Conservation (phyloP, 2,113 vertebrate genomes). For the Cyanoliseus patagonus region DNA sequence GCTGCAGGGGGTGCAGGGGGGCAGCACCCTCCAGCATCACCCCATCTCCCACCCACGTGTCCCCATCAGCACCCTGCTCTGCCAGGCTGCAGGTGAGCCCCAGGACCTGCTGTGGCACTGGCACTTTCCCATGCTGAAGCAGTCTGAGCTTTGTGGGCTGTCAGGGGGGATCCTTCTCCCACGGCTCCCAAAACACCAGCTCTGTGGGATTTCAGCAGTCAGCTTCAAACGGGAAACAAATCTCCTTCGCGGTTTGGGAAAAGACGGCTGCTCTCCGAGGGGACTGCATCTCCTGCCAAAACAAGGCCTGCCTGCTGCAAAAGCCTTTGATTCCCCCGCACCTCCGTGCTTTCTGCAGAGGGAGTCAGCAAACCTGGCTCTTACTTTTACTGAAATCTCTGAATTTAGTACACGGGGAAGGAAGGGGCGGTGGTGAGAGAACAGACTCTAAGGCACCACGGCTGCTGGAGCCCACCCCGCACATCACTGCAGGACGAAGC, state of each 20-base stretch:
- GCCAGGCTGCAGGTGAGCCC: neutral
- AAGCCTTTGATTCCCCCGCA: conserved; percentile 67
- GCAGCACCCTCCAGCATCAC: neutral
- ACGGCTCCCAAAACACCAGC: neutral
- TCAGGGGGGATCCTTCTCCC: neutral
- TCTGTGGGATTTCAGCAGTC: neutral
- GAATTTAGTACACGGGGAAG: conserved; percentile 60
- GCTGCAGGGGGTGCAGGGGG: neutral
- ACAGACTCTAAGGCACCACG: neutral
- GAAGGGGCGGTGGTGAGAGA: conserved; percentile 61
- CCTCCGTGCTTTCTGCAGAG: conserved; percentile 58
- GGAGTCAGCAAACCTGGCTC: conserved; percentile 60
- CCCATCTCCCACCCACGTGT: neutral
- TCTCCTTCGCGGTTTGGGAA: conserved; percentile 24
- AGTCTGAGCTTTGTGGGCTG: neutral
- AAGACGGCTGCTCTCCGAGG: conserved; percentile 32
- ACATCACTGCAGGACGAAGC: accelerated
- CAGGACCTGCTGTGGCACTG: accelerated
- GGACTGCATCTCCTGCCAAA: conserved; percentile 58
- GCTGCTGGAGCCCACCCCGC: neutral
- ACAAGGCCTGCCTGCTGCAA: conserved; percentile 55
- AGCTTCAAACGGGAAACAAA: conserved; percentile 60
- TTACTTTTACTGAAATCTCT: conserved; percentile 65
- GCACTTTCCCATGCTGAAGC: neutral
- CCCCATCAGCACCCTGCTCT: neutral